A percentile compares a stretch with the other conserved stretches of the same genome.
Evolutionary conservation across 2,797 vertebrate genomes (phyloP).

Genomic region (Pteronotus mesoamericanus): DNA sequence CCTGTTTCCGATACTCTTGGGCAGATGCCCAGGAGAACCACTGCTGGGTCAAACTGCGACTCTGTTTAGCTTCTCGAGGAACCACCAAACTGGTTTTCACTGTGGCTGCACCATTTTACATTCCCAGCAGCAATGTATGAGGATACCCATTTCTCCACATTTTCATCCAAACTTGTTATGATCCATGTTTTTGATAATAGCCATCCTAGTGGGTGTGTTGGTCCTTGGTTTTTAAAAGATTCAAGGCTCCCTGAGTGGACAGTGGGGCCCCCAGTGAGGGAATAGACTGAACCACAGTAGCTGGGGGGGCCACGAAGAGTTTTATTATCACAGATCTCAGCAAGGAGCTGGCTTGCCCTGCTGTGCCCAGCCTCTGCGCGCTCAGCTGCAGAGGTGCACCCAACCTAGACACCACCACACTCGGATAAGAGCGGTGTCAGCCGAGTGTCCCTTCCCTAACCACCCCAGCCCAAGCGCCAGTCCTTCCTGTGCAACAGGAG

Average conservation of each 20-base stretch:
- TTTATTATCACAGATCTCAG: neutral
- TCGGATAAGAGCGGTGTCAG: neutral
- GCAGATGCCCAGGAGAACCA: neutral
- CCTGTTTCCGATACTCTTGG: neutral
- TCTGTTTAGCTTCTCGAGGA: neutral
- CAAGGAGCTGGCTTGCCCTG: neutral
- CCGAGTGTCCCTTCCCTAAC: neutral
- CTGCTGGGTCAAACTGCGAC: neutral
- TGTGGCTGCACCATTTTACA: rapidly evolving
- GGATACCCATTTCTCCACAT: neutral
- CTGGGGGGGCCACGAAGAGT: too few relatives aligned
- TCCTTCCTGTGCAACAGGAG: neutral
- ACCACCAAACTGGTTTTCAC: neutral
- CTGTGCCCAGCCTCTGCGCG: neutral
- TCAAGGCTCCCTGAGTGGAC: neutral
- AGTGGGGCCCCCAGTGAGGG: neutral
- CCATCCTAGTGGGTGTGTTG: neutral
- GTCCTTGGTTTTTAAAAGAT: neutral
- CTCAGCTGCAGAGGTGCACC: neutral
- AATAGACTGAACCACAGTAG: neutral
- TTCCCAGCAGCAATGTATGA: rapidly evolving
- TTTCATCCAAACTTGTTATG: neutral
- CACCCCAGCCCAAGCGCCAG: rapidly evolving
- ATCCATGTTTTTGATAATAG: neutral
- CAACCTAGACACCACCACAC: neutral